Base-by-base conservation (phyloP, 2,888 invertebrate genomes). In the Lypha dubia region DNA sequence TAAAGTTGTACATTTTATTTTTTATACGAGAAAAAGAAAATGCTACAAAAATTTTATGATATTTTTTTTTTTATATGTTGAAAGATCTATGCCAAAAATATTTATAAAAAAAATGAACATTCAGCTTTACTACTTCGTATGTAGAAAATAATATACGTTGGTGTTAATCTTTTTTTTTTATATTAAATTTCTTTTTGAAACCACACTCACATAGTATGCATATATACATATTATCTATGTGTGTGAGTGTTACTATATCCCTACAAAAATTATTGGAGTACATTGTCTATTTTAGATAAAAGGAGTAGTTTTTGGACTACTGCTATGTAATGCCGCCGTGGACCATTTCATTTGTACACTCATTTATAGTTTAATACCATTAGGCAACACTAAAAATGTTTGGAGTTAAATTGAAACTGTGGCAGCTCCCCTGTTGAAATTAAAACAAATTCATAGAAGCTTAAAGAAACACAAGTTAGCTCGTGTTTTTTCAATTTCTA, bases 181-280 rank as follows among this genome's bases (percentile, higher is more conserved):
- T 46, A 44, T 7, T 49, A 49, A 56, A 24, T 35, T 67, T 71
- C 60, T 65, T 84, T 83, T 82, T 49, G 24, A 51, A 81, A 63
- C 77, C 81, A 85, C 81, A 84, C 82, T 86, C 86, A 38, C 79
- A 63, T 70, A 73, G 15, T 15, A 41, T 11, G 17, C 20, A 53
- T 49, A 9, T 20, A 9, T 70, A 56, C 44, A 24, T 63, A 35
- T 28, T 70, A 56, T 38, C 17, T 63, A 35, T 28, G 56, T 20
- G 13, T 58, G 17, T 35, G 11, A 20, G 22, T 3, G 20, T 13
- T 3, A 11, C 13, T 3, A 9, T 9, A 9, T 9, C 9, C 35
- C 1, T 5, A 35, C 7, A 35, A 1, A 35, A 35, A 35, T 1
- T 1, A 8, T 28, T 28, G 2, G 28, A 28, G 2, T 28, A 4